These are phyloP conservation scores for Dusona sp. DNA, from an alignment of 2,888 invertebrate species.

Conservation along the genomic window DNA sequence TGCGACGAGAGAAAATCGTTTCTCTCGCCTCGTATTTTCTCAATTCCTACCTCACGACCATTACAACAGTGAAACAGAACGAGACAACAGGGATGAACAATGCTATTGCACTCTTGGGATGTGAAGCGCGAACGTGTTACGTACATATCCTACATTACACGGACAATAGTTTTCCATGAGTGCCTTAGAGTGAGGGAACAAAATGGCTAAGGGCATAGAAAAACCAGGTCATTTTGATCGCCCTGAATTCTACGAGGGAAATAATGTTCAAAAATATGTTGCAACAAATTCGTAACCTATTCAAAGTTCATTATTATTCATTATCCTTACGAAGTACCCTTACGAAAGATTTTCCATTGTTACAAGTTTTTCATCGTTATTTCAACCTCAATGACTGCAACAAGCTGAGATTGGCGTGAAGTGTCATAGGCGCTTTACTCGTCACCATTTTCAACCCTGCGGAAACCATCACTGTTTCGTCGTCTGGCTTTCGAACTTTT, in stretches of 20 bases:
- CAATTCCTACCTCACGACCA: conserved; percentile 14
- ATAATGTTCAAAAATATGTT: neutral
- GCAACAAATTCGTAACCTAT: neutral
- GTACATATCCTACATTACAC: conserved; percentile 11
- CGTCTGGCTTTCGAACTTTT: neutral
- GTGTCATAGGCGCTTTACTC: neutral
- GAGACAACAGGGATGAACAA: neutral
- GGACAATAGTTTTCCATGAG: conserved; percentile 10
- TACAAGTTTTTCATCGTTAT: neutral
- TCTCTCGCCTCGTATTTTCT: conserved; percentile 33
- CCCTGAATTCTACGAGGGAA: neutral
- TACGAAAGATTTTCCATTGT: neutral
- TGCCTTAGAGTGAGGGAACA: neutral
- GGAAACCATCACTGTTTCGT: conserved; percentile 7
- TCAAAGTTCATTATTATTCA: neutral
- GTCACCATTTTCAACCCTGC: neutral
- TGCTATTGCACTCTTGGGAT: conserved; percentile 20
- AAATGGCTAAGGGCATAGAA: conserved; percentile 22
- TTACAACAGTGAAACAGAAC: conserved; percentile 19
- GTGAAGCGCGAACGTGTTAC: conserved; percentile 4
- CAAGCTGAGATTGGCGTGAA: neutral
- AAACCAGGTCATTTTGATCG: conserved; percentile 16
- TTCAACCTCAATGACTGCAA: neutral
- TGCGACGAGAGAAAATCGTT: conserved; percentile 8
- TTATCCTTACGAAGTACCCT: no score